Conservation (phyloP, 2,797 vertebrate genomes). For the Channallabes apus region DNA sequence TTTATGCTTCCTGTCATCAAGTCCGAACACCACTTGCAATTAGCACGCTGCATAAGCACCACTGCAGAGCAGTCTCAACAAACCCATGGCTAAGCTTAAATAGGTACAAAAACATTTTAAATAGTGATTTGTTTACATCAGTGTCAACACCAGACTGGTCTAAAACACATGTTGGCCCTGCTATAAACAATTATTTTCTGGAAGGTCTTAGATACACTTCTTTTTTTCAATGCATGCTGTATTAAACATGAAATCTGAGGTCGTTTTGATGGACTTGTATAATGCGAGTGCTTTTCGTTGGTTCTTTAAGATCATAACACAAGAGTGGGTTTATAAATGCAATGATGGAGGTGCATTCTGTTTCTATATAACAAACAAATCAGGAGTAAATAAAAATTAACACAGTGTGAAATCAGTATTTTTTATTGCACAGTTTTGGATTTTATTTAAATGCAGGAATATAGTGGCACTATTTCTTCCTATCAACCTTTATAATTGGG, state of each 20-base stretch:
- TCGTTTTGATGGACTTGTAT: neutral
- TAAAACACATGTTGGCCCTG: neutral
- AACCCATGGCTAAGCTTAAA: neutral
- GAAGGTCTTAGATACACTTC: neutral
- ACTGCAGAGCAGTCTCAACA: neutral
- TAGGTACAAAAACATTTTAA: neutral
- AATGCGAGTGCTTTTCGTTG: neutral
- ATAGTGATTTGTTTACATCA: neutral
- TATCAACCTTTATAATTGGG: neutral
- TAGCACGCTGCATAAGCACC: neutral
- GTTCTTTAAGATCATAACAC: neutral
- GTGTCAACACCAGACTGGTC: neutral
- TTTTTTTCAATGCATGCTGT: neutral
- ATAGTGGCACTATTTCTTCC: neutral
- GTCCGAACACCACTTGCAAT: neutral
- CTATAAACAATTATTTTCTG: neutral
- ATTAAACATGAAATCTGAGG: neutral
- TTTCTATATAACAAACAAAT: neutral
- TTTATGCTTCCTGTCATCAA: neutral
- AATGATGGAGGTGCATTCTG: neutral
- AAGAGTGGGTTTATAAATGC: neutral
- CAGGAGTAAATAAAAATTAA: neutral
- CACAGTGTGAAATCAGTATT: neutral
- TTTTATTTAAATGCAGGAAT: neutral
- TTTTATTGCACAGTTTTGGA: neutral